Conservation (phyloP, 2,797 vertebrate species). For the Antennarius maculatus region DNA sequence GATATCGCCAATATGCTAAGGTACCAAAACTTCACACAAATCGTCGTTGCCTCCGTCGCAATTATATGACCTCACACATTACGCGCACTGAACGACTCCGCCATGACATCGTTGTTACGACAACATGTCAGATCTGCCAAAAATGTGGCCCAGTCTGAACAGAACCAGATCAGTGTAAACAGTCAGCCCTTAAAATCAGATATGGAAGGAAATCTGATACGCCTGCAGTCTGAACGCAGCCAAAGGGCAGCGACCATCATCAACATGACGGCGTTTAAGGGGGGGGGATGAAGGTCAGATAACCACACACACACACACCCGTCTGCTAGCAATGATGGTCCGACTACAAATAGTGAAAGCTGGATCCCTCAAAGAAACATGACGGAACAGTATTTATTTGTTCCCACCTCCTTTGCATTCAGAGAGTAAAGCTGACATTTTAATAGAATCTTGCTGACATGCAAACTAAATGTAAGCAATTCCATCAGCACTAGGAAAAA, state of each 20-base stretch:
- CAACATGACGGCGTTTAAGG: neutral
- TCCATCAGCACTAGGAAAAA: conserved; percentile 27
- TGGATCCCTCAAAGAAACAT: conserved; percentile 30
- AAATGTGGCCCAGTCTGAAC: too few species aligned
- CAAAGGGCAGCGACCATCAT: neutral
- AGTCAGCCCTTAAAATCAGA: too few species aligned
- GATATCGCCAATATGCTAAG: too few species aligned
- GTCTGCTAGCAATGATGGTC: conserved; percentile 11
- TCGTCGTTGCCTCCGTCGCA: too few species aligned
- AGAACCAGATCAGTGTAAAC: too few species aligned
- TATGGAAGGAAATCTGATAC: too few species aligned
- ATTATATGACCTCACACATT: too few species aligned
- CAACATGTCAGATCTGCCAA: too few species aligned
- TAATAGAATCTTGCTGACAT: conserved; percentile 63
- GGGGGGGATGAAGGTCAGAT: conserved; percentile 34
- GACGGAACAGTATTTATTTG: neutral
- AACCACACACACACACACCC: conserved; percentile 17
- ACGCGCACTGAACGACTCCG: too few species aligned
- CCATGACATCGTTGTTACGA: too few species aligned
- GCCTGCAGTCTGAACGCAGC: too few species aligned
- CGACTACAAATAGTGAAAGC: conserved; percentile 23
- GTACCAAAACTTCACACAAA: too few species aligned
- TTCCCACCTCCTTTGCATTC: conserved; percentile 55
- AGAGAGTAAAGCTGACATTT: conserved; percentile 61
- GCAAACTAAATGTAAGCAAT: conserved; percentile 56